Percentiles rank a stretch among this genome's conserved stretches.
phyloP scores from a whole-genome alignment of 2,797 vertebrate genomes.

The Sitta carolinensis region DNA sequence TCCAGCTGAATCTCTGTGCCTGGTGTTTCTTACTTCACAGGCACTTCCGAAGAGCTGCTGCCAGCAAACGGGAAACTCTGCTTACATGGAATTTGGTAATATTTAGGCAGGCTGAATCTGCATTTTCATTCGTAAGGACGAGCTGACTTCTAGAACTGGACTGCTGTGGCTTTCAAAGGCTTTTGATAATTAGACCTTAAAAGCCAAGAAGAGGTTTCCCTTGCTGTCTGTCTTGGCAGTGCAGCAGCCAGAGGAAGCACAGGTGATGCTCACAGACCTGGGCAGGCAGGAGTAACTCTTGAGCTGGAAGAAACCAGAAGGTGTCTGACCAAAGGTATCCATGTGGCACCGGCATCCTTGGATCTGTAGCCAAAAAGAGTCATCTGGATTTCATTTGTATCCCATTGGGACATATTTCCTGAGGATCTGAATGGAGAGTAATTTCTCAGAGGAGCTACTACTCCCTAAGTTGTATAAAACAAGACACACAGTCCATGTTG shows the following conservation, averaged over 20 bases:
- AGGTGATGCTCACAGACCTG: neutral
- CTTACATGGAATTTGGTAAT: conserved; percentile 1
- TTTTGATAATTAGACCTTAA: neutral
- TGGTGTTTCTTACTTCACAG: conserved; percentile 25
- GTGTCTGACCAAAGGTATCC: neutral
- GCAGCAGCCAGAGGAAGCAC: neutral
- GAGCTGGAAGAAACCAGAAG: neutral
- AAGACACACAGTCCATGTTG: neutral
- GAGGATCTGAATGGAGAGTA: conserved; percentile 23
- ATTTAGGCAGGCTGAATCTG: conserved; percentile 40
- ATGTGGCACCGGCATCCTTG: neutral
- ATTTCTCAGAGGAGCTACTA: conserved; percentile 20
- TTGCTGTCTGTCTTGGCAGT: neutral
- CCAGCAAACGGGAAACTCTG: conserved; percentile 42
- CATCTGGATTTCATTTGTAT: conserved; percentile 59
- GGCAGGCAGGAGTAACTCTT: neutral
- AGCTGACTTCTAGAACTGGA: neutral
- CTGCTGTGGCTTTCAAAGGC: neutral
- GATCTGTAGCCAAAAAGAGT: neutral
- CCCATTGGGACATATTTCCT: conserved; percentile 9
- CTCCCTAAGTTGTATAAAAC: neutral
- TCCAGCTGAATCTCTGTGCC: conserved; percentile 27
- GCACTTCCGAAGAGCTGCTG: conserved; percentile 38
- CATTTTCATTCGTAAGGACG: conserved; percentile 15
- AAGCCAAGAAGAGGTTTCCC: neutral